Conservation (phyloP, 2,888 invertebrate species). For the Luffia ferchaultella region DNA sequence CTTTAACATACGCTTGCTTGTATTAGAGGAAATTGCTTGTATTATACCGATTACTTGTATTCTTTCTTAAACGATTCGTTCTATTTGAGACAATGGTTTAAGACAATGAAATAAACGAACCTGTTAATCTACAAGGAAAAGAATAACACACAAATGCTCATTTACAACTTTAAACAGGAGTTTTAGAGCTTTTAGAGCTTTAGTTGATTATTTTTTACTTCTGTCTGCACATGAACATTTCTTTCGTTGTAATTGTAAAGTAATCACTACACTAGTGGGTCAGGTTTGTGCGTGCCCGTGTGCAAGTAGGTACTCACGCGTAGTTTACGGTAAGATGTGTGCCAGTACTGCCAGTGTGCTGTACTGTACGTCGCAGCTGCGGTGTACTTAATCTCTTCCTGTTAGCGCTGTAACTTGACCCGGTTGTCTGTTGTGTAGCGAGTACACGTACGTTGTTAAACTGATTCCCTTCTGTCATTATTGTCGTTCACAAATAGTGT, state of each 20-base stretch:
- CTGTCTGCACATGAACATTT: not conserved
- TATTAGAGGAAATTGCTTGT: no score
- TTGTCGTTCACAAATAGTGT: no score
- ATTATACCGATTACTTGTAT: no score
- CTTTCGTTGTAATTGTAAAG: not conserved
- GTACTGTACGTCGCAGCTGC: constrained; percentile 1
- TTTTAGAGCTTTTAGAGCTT: not conserved
- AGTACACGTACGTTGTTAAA: no score
- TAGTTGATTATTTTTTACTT: not conserved
- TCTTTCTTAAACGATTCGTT: no score
- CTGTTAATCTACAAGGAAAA: no score
- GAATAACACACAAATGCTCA: not conserved
- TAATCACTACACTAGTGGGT: no score
- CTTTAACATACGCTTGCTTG: no score
- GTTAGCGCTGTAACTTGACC: constrained; percentile 18
- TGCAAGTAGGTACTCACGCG: not conserved
- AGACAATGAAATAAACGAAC: no score
- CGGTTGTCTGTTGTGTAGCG: constrained; percentile 17
- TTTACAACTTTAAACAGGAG: not conserved
- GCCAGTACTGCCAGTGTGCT: not conserved
- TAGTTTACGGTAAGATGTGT: not conserved
- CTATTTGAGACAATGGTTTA: no score
- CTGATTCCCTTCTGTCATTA: no score
- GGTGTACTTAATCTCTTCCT: constrained; percentile 51
- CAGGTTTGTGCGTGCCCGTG: no score